Base-by-base conservation (phyloP, 2,888 invertebrate species). In the Heterodera filipjevi region DNA sequence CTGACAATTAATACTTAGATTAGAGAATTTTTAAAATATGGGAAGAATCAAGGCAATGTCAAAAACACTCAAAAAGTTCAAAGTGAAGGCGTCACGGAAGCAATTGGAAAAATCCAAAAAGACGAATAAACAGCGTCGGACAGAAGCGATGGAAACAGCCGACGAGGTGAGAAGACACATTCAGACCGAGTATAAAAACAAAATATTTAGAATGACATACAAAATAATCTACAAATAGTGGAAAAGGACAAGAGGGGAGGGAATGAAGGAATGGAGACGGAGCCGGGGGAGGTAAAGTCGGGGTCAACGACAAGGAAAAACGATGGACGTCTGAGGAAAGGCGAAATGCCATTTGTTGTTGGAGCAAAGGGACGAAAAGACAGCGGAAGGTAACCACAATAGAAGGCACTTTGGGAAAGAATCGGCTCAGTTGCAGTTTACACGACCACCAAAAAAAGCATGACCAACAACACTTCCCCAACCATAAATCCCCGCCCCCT, bases 241-340 rank as follows among this genome's bases (percentile, higher is more conserved):
- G n/a, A n/a, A n/a, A n/a, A n/a, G n/a, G n/a, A n/a, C n/a, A n/a
- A n/a, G n/a, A n/a, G n/a, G n/a, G n/a, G 39, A 39, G 66, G 14
- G 22, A 19, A 16, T 14, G 35, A 35, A 16, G 16, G 2, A 19
- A 59, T 35, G 27, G 53, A 16, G 19, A 14, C 68, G 35, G 77
- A 77, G n/a, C n/a, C n/a, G 27, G 44, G 46, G 39, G 32, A 33
- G 27, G 68, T 12, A 27, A 3, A 5, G n/a, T 8, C 16, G 49
- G 77, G 66, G 70, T 33, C 73, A 49, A 73, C 71, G 33, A 77
- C 53, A 30, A 81, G 77, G 71, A 74, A 66, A 27, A 80, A 80
- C 32, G 81, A 71, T 35, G 32, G 44, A 16, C 71, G 81, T 5
- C 35, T 81, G 49, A 71, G 64, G 19, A 53, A 71, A n/a, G 22